Conservation (phyloP, 2,113 vertebrate species). For the Pseudopodoces humilis region DNA sequence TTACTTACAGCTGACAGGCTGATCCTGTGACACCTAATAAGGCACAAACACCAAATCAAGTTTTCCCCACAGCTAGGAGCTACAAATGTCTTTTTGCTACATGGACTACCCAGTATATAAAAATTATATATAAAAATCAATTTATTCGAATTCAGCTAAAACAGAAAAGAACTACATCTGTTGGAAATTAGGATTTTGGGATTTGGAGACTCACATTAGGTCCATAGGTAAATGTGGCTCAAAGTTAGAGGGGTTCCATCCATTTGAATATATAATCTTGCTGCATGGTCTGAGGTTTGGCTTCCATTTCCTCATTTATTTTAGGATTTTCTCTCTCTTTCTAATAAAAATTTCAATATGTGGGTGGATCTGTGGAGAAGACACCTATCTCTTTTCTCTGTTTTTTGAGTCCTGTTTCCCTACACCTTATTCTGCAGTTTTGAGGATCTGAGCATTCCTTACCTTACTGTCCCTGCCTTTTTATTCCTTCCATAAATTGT, state of each 20-base stretch:
- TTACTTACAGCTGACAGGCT: neutral
- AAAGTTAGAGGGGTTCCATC: neutral
- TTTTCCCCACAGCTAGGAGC: neutral
- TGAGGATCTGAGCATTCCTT: neutral
- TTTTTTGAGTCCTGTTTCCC: neutral
- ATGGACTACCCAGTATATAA: neutral
- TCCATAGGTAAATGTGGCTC: neutral
- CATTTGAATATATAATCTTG: neutral
- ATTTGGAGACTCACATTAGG: neutral
- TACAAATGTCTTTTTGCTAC: neutral
- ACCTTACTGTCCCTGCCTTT: neutral
- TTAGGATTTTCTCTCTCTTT: neutral
- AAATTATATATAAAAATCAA: neutral
- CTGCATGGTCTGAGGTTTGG: neutral
- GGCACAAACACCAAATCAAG: neutral
- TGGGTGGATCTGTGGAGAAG: neutral
- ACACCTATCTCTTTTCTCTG: neutral
- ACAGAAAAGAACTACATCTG: neutral
- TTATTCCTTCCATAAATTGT: neutral
- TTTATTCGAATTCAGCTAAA: neutral
- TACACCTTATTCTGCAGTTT: neutral
- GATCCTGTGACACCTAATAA: neutral
- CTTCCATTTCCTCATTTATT: neutral
- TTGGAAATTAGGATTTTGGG: neutral
- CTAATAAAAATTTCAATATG: neutral